Evolutionary conservation across 2,797 vertebrate species (phyloP).

Genomic region (Xenops minutus): DNA sequence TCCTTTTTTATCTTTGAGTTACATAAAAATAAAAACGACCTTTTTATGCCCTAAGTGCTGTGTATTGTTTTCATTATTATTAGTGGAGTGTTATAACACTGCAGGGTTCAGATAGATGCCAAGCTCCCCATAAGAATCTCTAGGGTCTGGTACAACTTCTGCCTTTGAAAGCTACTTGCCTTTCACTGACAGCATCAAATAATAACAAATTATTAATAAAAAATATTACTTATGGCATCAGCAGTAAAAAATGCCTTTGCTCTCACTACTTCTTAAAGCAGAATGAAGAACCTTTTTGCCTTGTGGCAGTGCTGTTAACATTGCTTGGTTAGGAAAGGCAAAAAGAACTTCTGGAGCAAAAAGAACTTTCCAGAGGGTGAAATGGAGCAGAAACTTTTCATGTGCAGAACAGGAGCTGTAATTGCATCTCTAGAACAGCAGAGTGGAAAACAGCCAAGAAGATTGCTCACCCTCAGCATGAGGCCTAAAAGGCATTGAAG

Average conservation of each 20-base stretch:
- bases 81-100: background rate
- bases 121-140: background rate
- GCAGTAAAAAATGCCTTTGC: background rate
- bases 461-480: background rate
- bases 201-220: background rate
- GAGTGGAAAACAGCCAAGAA: background rate
- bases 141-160: background rate
- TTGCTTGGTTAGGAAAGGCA: background rate
- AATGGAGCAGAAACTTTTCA: background rate
- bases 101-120: background rate
- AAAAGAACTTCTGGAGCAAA: background rate
- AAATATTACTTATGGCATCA: background rate
- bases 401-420: fast-evolving
- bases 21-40: background rate
- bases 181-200: background rate
- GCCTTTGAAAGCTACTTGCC: background rate
- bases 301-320: background rate
- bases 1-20: background rate
- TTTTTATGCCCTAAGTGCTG: background rate
- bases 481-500: background rate
- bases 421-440: background rate
- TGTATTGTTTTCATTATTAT: background rate
- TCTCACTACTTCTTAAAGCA: background rate
- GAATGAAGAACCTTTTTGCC: background rate
- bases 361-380: background rate